Evolutionary conservation across 2,888 invertebrate species (phyloP).

Genomic region (Cephus pygmeus): DNA sequence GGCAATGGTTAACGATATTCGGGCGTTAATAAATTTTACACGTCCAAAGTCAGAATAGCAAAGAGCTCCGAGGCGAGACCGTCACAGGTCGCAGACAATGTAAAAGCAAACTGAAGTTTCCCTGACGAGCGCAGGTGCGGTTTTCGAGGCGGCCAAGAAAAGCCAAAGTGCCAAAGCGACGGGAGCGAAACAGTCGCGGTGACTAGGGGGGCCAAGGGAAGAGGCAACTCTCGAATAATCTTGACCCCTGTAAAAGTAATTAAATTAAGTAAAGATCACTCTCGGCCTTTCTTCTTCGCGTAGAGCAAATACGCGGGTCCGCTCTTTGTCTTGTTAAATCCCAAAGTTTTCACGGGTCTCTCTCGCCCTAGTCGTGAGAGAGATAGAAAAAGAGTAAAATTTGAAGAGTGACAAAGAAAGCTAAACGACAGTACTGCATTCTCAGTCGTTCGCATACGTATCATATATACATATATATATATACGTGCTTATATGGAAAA

Average conservation of each 20-base stretch:
- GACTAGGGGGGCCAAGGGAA: background rate
- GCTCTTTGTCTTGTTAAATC: conserved; percentile 13
- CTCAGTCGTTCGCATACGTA: background rate
- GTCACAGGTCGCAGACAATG: background rate
- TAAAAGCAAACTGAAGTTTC: background rate
- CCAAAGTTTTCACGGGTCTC: background rate
- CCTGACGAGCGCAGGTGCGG: background rate
- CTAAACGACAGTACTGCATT: background rate
- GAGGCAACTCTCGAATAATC: background rate
- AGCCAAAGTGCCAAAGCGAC: conserved; percentile 3
- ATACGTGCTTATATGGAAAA: background rate
- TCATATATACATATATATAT: background rate
- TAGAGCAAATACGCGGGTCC: conserved; percentile 16
- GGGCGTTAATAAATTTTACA: background rate
- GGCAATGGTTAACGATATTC: background rate
- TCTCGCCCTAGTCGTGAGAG: background rate
- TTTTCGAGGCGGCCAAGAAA: background rate
- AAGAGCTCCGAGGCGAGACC: background rate
- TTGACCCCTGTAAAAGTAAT: conserved; percentile 17
- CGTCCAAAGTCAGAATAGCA: background rate
- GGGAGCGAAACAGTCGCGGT: background rate
- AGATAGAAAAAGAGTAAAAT: background rate
- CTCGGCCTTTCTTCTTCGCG: conserved; percentile 11
- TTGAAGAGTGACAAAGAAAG: background rate
- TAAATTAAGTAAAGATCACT: conserved; percentile 18